phyloP scores from a whole-genome alignment of 2,888 invertebrate genomes.

The Leucophenga maculata region DNA sequence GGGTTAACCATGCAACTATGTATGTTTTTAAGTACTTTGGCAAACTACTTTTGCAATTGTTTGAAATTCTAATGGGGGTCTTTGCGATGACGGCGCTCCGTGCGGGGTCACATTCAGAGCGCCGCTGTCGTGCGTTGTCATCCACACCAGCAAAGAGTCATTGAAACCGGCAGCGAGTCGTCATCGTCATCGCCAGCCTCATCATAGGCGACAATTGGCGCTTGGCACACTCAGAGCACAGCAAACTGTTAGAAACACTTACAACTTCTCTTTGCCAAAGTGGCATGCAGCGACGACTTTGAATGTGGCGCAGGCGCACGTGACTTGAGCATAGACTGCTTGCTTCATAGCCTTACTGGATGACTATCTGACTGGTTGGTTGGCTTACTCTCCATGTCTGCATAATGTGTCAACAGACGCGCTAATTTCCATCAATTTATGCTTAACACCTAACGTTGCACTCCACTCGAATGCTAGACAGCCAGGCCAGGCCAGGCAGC shows the following conservation, averaged over 20 bases:
- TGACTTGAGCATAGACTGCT: conserved; percentile 43
- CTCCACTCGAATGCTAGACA: background rate
- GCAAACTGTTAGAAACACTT: too few species aligned
- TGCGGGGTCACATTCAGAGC: conserved; percentile 11
- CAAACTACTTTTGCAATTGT: conserved; percentile 12
- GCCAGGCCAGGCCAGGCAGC: too few species aligned
- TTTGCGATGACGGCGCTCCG: background rate
- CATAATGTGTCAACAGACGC: conserved; percentile 27
- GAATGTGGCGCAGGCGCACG: conserved; percentile 51
- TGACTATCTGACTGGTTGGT: too few species aligned
- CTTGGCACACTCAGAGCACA: background rate
- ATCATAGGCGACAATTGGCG: conserved; percentile 5
- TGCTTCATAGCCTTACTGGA: background rate
- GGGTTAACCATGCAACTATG: too few species aligned
- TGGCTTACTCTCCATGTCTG: too few species aligned
- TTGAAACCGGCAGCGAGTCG: background rate
- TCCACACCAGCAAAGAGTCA: conserved; percentile 2
- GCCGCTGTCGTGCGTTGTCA: conserved; percentile 10
- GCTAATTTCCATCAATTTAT: conserved; percentile 54
- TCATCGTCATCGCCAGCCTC: background rate
- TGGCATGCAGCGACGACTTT: background rate
- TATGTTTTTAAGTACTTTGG: too few species aligned
- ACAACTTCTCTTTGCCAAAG: too few species aligned
- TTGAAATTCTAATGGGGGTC: conserved; percentile 15
- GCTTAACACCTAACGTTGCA: conserved; percentile 27